A percentile compares a stretch with the other conserved stretches of the same genome.
These are phyloP conservation scores for Moxostoma hubbsi DNA, from an alignment of 2,797 vertebrate genomes.

Conservation along the genomic window DNA sequence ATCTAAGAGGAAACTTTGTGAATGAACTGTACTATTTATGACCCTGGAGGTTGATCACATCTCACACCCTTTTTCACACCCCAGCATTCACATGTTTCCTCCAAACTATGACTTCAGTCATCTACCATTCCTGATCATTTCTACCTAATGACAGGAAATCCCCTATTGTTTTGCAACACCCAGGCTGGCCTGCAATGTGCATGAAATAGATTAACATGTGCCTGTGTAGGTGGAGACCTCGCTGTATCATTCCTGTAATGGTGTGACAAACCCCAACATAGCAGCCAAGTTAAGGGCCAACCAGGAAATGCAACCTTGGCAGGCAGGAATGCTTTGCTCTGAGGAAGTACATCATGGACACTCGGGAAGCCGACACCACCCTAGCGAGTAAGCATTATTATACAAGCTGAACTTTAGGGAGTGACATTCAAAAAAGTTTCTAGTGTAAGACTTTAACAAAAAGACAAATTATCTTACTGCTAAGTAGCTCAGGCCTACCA, in stretches of 20 bases:
- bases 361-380: conserved; percentile 66
- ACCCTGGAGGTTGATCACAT: conserved; percentile 49
- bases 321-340: conserved; percentile 6
- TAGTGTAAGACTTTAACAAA: background rate
- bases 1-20: conserved; percentile 39
- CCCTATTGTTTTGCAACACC: conserved; percentile 49
- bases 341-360: conserved; percentile 63
- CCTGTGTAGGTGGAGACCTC: conserved; percentile 49
- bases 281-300: conserved; percentile 51
- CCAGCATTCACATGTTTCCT: conserved; percentile 46
- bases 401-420: background rate
- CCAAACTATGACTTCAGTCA: conserved; percentile 44
- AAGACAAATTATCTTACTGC: no score
- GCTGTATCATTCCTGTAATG: conserved; percentile 57
- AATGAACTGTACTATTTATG: conserved; percentile 36
- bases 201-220: conserved; percentile 55
- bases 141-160: conserved; percentile 54
- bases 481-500: no score
- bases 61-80: conserved; percentile 41
- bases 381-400: conserved; percentile 22
- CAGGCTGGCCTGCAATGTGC: conserved; percentile 14
- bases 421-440: background rate
- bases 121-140: background rate
- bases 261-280: conserved; percentile 41
- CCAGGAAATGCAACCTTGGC: conserved; percentile 60